phyloP scores from a whole-genome alignment of 2,888 invertebrate genomes.

The Lymantria dispar region DNA sequence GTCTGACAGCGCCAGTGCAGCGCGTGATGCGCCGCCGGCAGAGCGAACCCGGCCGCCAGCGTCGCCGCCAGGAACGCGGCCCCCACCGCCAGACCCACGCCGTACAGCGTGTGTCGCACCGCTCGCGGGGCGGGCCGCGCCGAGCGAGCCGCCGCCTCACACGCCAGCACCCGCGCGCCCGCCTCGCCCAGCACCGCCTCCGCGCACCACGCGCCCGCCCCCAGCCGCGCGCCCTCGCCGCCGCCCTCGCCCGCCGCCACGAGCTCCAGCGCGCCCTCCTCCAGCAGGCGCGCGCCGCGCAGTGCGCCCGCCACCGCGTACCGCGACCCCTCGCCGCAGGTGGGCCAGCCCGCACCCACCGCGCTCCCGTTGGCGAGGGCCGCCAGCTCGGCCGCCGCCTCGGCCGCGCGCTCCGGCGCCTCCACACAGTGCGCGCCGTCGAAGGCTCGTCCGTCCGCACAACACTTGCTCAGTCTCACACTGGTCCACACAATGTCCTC shows the following conservation, averaged over 20 bases:
- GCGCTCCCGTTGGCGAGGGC: constrained; percentile 55
- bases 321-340: constrained; percentile 70
- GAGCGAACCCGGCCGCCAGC: constrained; percentile 88
- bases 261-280: constrained; percentile 59
- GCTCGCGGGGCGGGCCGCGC: constrained; percentile 61
- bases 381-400: constrained; percentile 56
- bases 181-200: constrained; percentile 78
- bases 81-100: constrained; percentile 89
- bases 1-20: constrained; percentile 95
- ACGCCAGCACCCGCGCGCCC: constrained; percentile 53
- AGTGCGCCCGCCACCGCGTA: constrained; percentile 83
- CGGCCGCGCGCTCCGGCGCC: constrained; percentile 43
- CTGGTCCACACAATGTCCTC: constrained; percentile 57
- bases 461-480: constrained; percentile 86
- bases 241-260: constrained; percentile 76
- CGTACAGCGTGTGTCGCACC: constrained; percentile 87
- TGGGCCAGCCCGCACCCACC: constrained; percentile 79
- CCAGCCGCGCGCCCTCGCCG: constrained; percentile 54
- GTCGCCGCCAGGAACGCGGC: constrained; percentile 92
- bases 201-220: constrained; percentile 62
- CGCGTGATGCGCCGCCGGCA: constrained; percentile 92
- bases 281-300: constrained; percentile 43
- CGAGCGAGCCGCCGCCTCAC: constrained; percentile 82
- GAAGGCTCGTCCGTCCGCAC: constrained; percentile 85
- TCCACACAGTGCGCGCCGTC: constrained; percentile 77